Evolutionary conservation across 2,888 invertebrate genomes (phyloP).

Genomic region (Tachina lurida): DNA sequence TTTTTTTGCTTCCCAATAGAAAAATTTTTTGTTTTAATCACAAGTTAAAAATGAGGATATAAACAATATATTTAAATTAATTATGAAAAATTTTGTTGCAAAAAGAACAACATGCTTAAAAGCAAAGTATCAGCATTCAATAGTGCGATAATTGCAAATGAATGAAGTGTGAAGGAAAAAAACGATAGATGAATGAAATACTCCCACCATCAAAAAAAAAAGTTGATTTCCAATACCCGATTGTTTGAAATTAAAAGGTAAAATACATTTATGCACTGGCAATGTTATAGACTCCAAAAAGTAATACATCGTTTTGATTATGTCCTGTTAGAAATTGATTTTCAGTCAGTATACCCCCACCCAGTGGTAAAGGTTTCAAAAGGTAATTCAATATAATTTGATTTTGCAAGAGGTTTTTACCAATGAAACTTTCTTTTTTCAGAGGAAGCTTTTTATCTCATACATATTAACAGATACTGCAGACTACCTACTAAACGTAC

Average conservation of each 20-base stretch:
- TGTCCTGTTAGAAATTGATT: not conserved
- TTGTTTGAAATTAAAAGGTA: not conserved
- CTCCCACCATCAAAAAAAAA: slow-evolving; percentile 59
- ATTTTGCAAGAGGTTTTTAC: not conserved
- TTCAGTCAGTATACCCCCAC: not conserved
- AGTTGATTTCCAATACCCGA: not conserved
- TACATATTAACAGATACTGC: not conserved
- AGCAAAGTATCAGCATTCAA: not conserved
- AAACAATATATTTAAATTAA: slow-evolving; percentile 36
- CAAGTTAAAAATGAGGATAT: slow-evolving; percentile 27
- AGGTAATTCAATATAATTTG: not conserved
- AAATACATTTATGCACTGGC: too few species aligned
- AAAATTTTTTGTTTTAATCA: slow-evolving; percentile 6
- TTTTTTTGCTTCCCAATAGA: slow-evolving; percentile 13
- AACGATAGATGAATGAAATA: slow-evolving; percentile 55
- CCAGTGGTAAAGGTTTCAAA: not conserved
- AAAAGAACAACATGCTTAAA: slow-evolving; percentile 29
- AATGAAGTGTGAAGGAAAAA: slow-evolving; percentile 25
- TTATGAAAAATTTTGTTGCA: slow-evolving; percentile 19
- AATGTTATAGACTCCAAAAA: not conserved
- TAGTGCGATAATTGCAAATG: not conserved
- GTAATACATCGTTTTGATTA: not conserved
- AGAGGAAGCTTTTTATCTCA: not conserved
- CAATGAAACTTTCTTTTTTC: not conserved
- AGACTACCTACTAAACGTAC: not conserved